Evolutionary conservation across 1,140 invertebrate genomes (phyloP), one percentile per base, ranked within the genome.

Genomic region (Trichomalopsis sarcophagae): DNA sequence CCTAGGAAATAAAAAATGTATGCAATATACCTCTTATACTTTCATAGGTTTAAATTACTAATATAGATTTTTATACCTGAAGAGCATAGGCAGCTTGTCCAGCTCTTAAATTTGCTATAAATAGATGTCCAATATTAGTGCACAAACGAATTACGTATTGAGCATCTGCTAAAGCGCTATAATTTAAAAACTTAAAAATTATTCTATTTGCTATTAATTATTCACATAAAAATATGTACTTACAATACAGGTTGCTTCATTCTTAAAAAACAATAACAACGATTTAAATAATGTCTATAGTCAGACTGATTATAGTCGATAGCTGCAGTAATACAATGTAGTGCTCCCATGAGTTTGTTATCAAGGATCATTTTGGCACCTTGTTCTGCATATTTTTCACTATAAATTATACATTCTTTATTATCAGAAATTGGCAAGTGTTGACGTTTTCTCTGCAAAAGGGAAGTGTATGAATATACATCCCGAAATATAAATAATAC

Each of bases 271-370:
- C 68, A 81, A 81, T 81, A 81, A 30, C 36, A 55, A 13, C 78
- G 78, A 44, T 81, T 81, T n/a, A 81, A 81, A 44, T 69, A 81
- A 69, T 81, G 78, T 7, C 78, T 62, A n/a, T 81, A 10, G 40
- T 81, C 78, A 69, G 30, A n/a, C 13, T 10, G 62, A 81, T 81
- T 69, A 10, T 30, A 44, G 1, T 40, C 0, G 3, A 81, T 69
- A 69, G 30, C 33, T 68, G 33, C n/a, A 66, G 4, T 11, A 23
- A 81, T 40, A 69, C 21, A 40, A 0, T 81, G n/a, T 40, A 81
- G 21, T 36, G n/a, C 78, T 40, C 11, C 33, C 23, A 6, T 23
- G 2, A 47, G 14, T 73, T 81, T 81, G 27, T 81, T 81, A 2
- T 81, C 40, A 4, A 81, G 14, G 2, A 81, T 71, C 36, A 81